Conservation (phyloP, 2,888 invertebrate species). For the Vesta saturnalis region DNA sequence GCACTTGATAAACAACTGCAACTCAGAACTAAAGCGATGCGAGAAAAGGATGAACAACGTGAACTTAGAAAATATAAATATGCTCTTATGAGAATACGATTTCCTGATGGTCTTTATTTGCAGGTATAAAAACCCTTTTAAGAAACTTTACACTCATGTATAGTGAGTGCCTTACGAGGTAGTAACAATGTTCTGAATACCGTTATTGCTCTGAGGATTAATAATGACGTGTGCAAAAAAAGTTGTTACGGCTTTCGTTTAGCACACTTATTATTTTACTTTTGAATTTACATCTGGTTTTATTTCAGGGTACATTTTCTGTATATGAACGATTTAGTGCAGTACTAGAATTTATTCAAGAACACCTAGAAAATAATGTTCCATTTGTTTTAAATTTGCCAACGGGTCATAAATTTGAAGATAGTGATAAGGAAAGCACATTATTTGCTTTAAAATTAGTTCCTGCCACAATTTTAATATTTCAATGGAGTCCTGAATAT, state of each 20-base stretch:
- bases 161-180: no score
- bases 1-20: constrained; percentile 83
- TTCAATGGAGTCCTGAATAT: constrained; percentile 72
- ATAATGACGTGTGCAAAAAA: no score
- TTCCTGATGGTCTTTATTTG: constrained; percentile 86
- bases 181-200: no score
- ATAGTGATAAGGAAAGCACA: constrained; percentile 75
- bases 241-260: no score
- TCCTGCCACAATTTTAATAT: constrained; percentile 84
- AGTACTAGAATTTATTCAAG: constrained; percentile 82
- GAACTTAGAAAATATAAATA: constrained; percentile 87
- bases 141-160: no score
- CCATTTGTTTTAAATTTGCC: constrained; percentile 78
- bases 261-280: constrained; percentile 11
- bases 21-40: constrained; percentile 93
- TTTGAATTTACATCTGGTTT: constrained; percentile 38
- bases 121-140: no score
- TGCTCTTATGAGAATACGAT: constrained; percentile 84
- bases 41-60: constrained; percentile 86
- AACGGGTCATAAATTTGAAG: constrained; percentile 72
- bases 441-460: constrained; percentile 82
- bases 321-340: constrained; percentile 81
- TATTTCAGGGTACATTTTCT: constrained; percentile 86
- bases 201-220: no score
- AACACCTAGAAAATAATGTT: constrained; percentile 74